These are phyloP conservation scores for Sinocyclocheilus grahami DNA, from an alignment of 2,113 vertebrate genomes.

Conservation along the genomic window DNA sequence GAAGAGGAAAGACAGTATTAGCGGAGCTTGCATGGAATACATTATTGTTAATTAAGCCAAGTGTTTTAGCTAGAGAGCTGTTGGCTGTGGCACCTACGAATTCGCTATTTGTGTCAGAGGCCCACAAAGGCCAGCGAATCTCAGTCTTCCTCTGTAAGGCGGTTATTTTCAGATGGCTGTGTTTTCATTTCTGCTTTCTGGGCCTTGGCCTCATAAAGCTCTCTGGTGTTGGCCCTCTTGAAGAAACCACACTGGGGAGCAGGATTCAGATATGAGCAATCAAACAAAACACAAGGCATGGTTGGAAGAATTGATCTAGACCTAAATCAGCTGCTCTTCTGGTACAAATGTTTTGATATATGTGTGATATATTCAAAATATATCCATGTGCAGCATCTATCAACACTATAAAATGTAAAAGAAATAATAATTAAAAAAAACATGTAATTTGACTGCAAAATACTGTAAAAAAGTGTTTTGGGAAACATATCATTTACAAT, in stretches of 20 bases:
- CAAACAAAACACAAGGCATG: constrained; percentile 17
- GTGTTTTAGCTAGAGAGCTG: constrained; percentile 4
- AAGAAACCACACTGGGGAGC: constrained; percentile 89
- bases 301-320: not conserved
- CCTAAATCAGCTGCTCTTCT: not conserved
- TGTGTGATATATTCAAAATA: not conserved
- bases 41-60: constrained; percentile 29
- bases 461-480: not conserved
- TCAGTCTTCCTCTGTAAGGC: constrained; percentile 83
- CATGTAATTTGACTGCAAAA: not conserved
- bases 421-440: not conserved
- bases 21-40: not conserved
- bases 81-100: constrained; percentile 29
- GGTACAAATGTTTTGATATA: not conserved
- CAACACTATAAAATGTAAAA: not conserved
- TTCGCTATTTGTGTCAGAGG: constrained; percentile 33
- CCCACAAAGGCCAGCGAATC: constrained; percentile 48
- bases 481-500: too few relatives aligned
- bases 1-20: constrained; percentile 5
- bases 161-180: constrained; percentile 87
- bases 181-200: constrained; percentile 88
- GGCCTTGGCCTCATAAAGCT: constrained; percentile 88
- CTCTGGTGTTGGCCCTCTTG: constrained; percentile 86
- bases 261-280: constrained; percentile 46
- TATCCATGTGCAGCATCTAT: too few relatives aligned